Base-by-base conservation (phyloP, 2,113 vertebrate species). In the Budorcas taxicolor region DNA sequence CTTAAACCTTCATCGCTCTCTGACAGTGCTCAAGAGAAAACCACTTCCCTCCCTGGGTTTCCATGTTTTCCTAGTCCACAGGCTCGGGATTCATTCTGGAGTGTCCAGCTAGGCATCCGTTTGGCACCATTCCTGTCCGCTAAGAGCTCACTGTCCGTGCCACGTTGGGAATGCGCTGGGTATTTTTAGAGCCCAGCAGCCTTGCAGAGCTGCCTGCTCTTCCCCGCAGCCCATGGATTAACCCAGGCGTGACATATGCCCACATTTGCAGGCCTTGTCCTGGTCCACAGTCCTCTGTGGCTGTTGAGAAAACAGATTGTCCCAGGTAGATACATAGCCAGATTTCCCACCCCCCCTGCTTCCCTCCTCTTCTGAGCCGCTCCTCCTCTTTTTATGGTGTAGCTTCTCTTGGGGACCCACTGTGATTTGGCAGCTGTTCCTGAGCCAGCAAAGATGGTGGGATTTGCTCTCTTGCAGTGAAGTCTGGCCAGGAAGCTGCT, bases 221-320 rank as follows among this genome's bases (percentile, higher is more conserved):
- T 91, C 87, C 29, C 87, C 11, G 55, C 14, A 92, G 97, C 97
- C 97, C 36, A 31, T 94, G 97, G 98, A 95, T 97, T 98, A 98
- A 91, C 96, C 98, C 92, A 94, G 95, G 95, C 97, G 94, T 74
- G 96, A 96, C 98, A 98, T 98, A 98, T 98, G 98, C 95, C 96
- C 47, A 17, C 7, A 60, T 97, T 83, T 96, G 97, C 98, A 97
- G 97, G 92, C 96, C 90, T 95, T 64, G 60, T 84, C 97, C 97
- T 96, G 60, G 94, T 97, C 74, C 92, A 84, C 57, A 71, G 36
- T 86, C 96, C 95, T 97, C 94, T 43, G 78, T 67, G 74, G 74
- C 93, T 96, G 90, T 62, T 0, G 29, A 98, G 98, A 87, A 98
- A 97, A 98, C 97, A 98, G 98, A 98, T 98, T 98, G 98, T 98